phyloP scores from a whole-genome alignment of 2,797 vertebrate genomes.

The Neosalanx taihuensis region DNA sequence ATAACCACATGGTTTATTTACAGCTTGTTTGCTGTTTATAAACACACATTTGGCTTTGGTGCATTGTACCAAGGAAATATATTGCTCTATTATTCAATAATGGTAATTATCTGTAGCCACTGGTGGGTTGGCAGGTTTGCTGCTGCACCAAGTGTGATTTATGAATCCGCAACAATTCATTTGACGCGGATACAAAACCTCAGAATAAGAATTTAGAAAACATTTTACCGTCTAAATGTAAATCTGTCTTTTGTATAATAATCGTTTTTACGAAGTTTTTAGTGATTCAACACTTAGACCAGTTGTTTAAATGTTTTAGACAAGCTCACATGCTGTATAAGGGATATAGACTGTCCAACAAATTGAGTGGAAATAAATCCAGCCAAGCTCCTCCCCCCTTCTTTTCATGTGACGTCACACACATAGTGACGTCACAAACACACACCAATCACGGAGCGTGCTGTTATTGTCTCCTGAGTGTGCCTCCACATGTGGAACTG shows the following conservation, averaged over 20 bases:
- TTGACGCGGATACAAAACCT: too few species aligned
- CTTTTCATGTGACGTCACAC: slow-evolving; percentile 33
- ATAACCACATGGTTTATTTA: background rate
- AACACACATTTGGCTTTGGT: background rate
- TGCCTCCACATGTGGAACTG: slow-evolving; percentile 35
- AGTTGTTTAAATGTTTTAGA: background rate
- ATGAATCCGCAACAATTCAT: too few species aligned
- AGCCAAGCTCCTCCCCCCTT: slow-evolving; percentile 1
- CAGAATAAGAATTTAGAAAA: too few species aligned
- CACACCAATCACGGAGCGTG: slow-evolving; percentile 56
- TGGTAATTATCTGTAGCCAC: background rate
- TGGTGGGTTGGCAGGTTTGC: background rate
- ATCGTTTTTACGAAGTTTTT: too few species aligned
- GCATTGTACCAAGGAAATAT: background rate
- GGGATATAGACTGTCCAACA: background rate
- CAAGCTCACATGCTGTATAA: background rate
- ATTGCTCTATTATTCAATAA: background rate
- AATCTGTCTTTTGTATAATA: background rate
- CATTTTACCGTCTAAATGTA: background rate
- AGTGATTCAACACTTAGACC: too few species aligned
- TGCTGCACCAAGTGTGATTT: background rate
- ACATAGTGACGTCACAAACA: slow-evolving; percentile 36
- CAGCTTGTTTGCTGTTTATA: background rate
- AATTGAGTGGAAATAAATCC: slow-evolving; percentile 7
- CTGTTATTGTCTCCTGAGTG: slow-evolving; percentile 49